phyloP scores from a whole-genome alignment of 1,140 invertebrate genomes.

The Oppia nitens region DNA sequence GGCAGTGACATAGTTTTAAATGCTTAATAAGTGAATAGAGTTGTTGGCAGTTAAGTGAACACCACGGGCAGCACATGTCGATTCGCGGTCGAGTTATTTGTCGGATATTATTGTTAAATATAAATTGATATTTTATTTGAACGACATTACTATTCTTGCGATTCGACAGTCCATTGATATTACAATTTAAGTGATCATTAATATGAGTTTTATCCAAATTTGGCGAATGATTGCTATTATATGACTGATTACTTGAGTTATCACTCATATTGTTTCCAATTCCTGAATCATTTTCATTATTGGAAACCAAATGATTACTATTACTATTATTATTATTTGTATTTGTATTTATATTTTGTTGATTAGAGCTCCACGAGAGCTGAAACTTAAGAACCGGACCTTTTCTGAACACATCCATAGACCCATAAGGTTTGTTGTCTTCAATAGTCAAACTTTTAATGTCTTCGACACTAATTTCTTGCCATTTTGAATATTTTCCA shows the following conservation, averaged over 20 bases:
- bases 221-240: background rate
- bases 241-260: background rate
- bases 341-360: background rate
- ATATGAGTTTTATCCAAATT: conserved; percentile 5
- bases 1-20: conserved; percentile 74
- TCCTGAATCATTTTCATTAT: conserved; percentile 9
- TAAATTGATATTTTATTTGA: conserved; percentile 87
- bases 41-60: conserved; percentile 66
- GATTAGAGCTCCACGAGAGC: conserved; percentile 50
- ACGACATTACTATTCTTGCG: conserved; percentile 38
- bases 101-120: conserved; percentile 82
- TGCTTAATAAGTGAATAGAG: conserved; percentile 81
- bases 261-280: background rate
- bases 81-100: conserved; percentile 86
- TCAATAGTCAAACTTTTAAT: background rate
- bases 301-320: background rate
- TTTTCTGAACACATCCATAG: conserved; percentile 35
- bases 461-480: background rate
- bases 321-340: conserved; percentile 1
- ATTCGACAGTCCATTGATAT: too few relatives aligned
- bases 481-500: background rate
- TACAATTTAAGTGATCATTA: too few relatives aligned
- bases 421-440: conserved; percentile 16
- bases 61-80: conserved; percentile 87
- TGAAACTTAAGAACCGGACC: conserved; percentile 64